Base-by-base conservation (phyloP, 2,888 invertebrate species). In the Charanyca ferruginea region DNA sequence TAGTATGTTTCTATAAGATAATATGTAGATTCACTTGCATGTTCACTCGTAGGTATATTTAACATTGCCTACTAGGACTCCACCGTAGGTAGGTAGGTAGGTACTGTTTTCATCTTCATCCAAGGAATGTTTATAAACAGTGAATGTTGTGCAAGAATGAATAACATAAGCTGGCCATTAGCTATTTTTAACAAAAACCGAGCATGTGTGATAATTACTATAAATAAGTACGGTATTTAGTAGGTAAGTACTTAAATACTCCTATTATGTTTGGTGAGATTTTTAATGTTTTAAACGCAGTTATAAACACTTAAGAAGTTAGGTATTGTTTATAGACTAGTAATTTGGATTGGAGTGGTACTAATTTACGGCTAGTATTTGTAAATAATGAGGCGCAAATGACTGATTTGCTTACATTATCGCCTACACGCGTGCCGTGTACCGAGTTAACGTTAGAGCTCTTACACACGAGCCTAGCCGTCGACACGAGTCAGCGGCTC, bases 351-450 rank as follows among this genome's bases (percentile, higher is more conserved):
- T 64, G 64, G 81, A 84, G 85, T 85, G 85, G 77, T 82, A 82
- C 83, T 87, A 87, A 88, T 87, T 86, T 86, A 83, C 83, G 83
- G 75, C 73, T 70, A 74, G 81, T 88, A 81, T 89, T 89, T 85
- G 85, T 88, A 90, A 90, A 90, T 87, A 87, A 78, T 73, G 73
- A 66, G 78, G 80, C 73, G 79, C 82, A 84, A 81, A 85, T 80
- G 83, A 87, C 81, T 84, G 86, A 89, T 87, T 87, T 89, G 89
- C 82, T 87, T 88, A 88, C 84, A 81, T 79, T 77, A 78, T 81
- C 83, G 74, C 84, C 86, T 81, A 87, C 85, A 77, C 84, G 73
- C 78, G 78, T 60, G 62, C 64, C 59, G 53, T 71, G 67, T 79
- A 77, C 83, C 84, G n/a, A 81, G 64, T 70, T 71, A 77, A 69